Base-by-base conservation (phyloP, 2,113 vertebrate species). In the Pithys albifrons region DNA sequence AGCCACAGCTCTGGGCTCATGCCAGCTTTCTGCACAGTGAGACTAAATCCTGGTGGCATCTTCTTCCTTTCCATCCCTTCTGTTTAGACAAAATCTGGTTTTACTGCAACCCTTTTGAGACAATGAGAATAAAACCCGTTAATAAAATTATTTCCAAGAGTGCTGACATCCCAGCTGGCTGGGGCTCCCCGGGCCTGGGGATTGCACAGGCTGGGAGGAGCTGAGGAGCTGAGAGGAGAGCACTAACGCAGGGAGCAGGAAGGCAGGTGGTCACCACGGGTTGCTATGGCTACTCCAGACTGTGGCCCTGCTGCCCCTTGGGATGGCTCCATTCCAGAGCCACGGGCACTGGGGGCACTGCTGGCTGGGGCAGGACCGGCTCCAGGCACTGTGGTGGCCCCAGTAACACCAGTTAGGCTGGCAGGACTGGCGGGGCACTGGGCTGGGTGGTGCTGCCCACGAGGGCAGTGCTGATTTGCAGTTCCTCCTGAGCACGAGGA, bases 271-370 rank as follows among this genome's bases (percentile, higher is more conserved):
- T 62, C 46, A 7, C 49, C 6, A 7, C 4, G 67, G 76, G 94
- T 96, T 97, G 84, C 96, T 61, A 83, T 94, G 89, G 89, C 74
- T 93, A 82, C 96, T 55, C 5, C 6, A 39, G 54, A 3, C 8
- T 20, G 69, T 55, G 29, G 33, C 87, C 77, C 71, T 12, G 0
- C 8, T 33, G 35, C 82, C 93, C 77, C 52, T 66, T 54, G 27
- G 59, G 35, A 19, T 89, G 67, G 74, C 86, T 88, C 27, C 77
- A 37, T 62, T 11, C 61, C 74, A 19, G 75, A 52, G 77, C 89
- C 14, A 49, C 19, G 78, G 57, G 22, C 73, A 19, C 10, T 10
- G 1, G 15, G 31, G 64, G 19, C 73, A 22, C 10, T 10, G 1
- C 17, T 35, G 64, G 5, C 11, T 1, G 49, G 35, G 35, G 51